A percentile compares a stretch with the other conserved stretches of the same genome.
phyloP scores from a whole-genome alignment of 2,888 invertebrate species.

The Nomada ruficornis region DNA sequence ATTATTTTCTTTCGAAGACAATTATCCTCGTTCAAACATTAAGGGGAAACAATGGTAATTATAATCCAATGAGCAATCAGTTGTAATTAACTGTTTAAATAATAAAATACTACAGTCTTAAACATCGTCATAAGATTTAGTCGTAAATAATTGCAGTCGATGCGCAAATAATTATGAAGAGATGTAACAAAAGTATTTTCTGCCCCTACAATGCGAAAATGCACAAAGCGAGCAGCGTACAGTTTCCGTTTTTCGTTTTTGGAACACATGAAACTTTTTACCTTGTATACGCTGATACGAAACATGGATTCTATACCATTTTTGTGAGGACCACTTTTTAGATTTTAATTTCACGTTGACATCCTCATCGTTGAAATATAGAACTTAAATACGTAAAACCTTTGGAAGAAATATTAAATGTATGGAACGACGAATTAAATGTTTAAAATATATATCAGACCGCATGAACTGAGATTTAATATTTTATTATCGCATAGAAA shows the following conservation, averaged over 20 bases:
- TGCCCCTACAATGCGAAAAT: neutral
- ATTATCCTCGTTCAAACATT: no score
- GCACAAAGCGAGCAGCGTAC: neutral
- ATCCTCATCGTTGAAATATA: neutral
- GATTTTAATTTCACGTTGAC: slow-evolving; percentile 20
- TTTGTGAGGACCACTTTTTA: neutral
- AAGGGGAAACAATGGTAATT: no score
- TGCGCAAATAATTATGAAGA: neutral
- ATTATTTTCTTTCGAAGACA: no score
- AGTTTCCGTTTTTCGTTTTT: slow-evolving; percentile 19
- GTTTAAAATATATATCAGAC: neutral
- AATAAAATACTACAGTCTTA: neutral
- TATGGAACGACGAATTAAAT: neutral
- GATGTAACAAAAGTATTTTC: slow-evolving; percentile 2
- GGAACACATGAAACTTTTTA: slow-evolving; percentile 6
- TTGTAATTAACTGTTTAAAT: no score
- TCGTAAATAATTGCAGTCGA: no score
- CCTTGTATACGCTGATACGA: neutral
- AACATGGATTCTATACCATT: neutral
- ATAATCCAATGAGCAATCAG: no score
- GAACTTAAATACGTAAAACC: neutral
- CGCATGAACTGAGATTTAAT: neutral
- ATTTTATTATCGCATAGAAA: neutral
- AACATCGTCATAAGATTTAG: no score
- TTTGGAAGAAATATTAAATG: neutral